Conservation (phyloP, 2,888 invertebrate genomes). For the Achlya flavicornis region DNA sequence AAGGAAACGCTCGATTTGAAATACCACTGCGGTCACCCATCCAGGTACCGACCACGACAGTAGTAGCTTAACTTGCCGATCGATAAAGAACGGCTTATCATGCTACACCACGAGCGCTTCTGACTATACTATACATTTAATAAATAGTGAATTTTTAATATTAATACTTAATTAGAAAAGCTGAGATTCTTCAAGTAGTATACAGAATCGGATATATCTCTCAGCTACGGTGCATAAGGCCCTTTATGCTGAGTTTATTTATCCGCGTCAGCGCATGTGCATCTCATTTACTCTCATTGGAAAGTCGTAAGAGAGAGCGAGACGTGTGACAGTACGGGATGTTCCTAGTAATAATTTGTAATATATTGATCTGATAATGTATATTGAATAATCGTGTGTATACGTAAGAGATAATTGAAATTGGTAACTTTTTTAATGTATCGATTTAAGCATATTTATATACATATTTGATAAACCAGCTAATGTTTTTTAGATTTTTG, state of each 20-base stretch:
- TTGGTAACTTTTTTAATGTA: too few relatives aligned
- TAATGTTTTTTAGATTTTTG: background rate
- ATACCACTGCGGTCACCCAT: too few relatives aligned
- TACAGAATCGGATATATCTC: too few relatives aligned
- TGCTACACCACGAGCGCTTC: too few relatives aligned
- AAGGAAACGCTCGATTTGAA: too few relatives aligned
- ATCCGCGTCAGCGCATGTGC: background rate
- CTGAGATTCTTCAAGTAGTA: too few relatives aligned
- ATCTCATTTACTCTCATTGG: constrained; percentile 10
- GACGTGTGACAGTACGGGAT: constrained; percentile 16
- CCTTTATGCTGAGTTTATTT: background rate
- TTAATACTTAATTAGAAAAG: too few relatives aligned
- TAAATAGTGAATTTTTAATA: too few relatives aligned
- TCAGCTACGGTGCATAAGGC: background rate
- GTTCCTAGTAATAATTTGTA: constrained; percentile 33
- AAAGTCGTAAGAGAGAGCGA: background rate
- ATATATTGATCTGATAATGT: constrained; percentile 21
- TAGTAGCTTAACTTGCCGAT: too few relatives aligned
- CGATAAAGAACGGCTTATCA: too few relatives aligned
- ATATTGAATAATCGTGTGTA: constrained; percentile 16
- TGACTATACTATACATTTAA: too few relatives aligned
- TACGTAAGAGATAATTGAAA: background rate
- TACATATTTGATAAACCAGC: background rate
- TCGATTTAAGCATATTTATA: background rate
- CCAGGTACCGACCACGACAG: too few relatives aligned